Evolutionary conservation across 2,888 invertebrate species (phyloP).

Genomic region (Synergus laeviventris): DNA sequence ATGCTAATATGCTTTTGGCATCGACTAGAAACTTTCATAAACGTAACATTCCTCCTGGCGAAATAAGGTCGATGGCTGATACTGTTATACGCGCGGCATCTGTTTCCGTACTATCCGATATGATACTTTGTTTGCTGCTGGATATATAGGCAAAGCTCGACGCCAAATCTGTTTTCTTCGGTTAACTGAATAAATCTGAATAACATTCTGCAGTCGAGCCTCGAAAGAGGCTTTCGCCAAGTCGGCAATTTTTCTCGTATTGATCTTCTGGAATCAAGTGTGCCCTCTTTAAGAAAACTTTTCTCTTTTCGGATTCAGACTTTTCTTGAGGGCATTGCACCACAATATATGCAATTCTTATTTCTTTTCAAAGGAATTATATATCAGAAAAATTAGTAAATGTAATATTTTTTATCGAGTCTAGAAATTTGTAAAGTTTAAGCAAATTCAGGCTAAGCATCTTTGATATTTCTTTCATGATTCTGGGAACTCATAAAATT

Average conservation of each 20-base stretch:
- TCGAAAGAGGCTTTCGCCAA: slow-evolving; percentile 30
- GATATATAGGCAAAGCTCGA: slow-evolving; percentile 51
- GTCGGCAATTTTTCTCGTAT: slow-evolving; percentile 36
- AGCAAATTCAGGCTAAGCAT: no score
- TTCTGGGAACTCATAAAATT: neutral
- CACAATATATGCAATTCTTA: neutral
- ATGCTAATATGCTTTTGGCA: slow-evolving; percentile 37
- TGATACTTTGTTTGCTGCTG: slow-evolving; percentile 46
- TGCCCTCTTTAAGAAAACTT: slow-evolving; percentile 34
- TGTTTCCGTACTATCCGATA: slow-evolving; percentile 45
- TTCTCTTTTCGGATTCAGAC: neutral
- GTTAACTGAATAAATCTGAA: slow-evolving; percentile 54
- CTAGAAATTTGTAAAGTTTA: no score
- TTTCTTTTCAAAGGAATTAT: neutral
- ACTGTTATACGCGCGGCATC: slow-evolving; percentile 38
- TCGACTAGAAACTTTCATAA: slow-evolving; percentile 39
- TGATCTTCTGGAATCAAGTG: slow-evolving; percentile 18
- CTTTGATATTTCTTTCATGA: no score
- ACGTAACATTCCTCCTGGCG: slow-evolving; percentile 37
- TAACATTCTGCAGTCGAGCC: slow-evolving; percentile 45
- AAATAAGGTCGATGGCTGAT: slow-evolving; percentile 38
- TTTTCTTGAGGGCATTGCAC: neutral
- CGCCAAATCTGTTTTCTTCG: slow-evolving; percentile 53
- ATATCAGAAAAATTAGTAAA: neutral
- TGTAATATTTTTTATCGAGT: no score